Conservation (phyloP, 2,113 vertebrate species). For the Pteronura brasiliensis region DNA sequence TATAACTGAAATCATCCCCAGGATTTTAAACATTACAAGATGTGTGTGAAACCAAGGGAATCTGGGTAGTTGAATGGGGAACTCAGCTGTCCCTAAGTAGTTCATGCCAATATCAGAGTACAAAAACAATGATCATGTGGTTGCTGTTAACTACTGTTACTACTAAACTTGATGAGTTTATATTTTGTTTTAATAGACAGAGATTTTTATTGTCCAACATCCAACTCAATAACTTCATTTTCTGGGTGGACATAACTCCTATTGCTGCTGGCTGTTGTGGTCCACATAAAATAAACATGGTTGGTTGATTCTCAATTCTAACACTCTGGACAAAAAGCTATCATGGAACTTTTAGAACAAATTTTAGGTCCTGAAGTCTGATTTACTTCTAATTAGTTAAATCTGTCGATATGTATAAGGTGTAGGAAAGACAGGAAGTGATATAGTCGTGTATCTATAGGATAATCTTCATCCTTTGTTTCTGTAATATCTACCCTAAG, state of each 20-base stretch:
- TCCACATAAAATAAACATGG: not conserved
- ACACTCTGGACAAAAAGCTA: not conserved
- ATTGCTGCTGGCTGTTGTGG: not conserved
- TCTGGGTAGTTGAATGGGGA: not conserved
- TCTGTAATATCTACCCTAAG: not conserved
- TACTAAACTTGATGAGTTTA: not conserved
- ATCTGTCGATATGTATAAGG: not conserved
- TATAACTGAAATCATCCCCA: not conserved
- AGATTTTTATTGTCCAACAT: not conserved
- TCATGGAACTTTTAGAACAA: not conserved
- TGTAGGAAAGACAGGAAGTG: not conserved
- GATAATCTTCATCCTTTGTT: not conserved
- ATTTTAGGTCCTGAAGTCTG: not conserved
- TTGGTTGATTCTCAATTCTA: not conserved
- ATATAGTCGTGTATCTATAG: not conserved
- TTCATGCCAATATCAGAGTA: not conserved
- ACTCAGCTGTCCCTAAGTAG: not conserved
- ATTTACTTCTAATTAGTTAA: not conserved
- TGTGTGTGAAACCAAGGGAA: not conserved
- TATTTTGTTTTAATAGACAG: not conserved
- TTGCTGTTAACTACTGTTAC: not conserved
- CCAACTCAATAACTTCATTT: not conserved
- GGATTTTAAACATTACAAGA: conserved; percentile 11
- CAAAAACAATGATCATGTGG: not conserved
- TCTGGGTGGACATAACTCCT: not conserved